Conservation (phyloP, 1,140 invertebrate genomes). For the Drosophila guanche region DNA sequence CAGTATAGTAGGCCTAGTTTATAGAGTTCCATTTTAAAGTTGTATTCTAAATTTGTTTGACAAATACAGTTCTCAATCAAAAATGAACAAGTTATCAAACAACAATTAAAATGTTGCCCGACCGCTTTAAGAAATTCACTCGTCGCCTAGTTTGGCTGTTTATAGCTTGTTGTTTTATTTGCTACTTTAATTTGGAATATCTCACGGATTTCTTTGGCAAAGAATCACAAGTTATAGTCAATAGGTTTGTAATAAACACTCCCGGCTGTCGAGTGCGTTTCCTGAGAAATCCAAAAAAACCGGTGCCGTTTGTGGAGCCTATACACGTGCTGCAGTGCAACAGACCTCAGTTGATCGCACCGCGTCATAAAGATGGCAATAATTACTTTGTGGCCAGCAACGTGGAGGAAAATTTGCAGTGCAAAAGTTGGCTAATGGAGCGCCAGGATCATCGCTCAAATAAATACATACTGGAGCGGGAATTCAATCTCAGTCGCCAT, state of each 20-base stretch:
- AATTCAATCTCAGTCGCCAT: neutral
- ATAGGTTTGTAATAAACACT: too few relatives aligned
- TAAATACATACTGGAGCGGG: neutral
- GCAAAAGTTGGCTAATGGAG: conserved; percentile 10
- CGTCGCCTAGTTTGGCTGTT: neutral
- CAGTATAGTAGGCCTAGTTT: neutral
- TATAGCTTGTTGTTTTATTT: neutral
- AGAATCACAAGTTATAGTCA: too few relatives aligned
- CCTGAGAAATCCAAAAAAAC: too few relatives aligned
- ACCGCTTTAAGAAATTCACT: neutral
- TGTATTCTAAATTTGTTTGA: neutral
- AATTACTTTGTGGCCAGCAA: conserved; percentile 8
- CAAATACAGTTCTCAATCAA: too few relatives aligned
- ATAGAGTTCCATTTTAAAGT: neutral
- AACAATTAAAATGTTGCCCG: neutral
- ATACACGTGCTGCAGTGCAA: conserved; percentile 2
- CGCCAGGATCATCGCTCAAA: neutral
- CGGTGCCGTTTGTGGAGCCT: neutral
- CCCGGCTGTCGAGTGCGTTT: too few relatives aligned
- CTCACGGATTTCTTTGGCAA: neutral
- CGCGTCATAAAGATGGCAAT: neutral
- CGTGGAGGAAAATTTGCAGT: neutral
- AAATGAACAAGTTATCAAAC: neutral
- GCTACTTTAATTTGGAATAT: neutral
- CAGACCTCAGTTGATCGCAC: conserved; percentile 1